phyloP scores from a whole-genome alignment of 2,113 vertebrate genomes.

The Actenoides hombroni region DNA sequence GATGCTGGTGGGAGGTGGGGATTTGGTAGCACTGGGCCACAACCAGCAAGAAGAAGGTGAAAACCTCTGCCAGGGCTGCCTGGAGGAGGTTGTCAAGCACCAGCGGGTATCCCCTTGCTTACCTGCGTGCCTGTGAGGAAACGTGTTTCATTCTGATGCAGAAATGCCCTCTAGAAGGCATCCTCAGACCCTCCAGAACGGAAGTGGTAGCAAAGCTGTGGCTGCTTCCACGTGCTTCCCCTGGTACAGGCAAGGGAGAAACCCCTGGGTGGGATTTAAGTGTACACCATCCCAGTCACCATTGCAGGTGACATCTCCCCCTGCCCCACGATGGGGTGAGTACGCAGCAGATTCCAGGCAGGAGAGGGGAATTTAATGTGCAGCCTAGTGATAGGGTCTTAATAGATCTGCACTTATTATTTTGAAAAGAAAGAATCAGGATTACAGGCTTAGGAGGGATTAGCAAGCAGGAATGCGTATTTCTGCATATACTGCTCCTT shows the following conservation, averaged over 20 bases:
- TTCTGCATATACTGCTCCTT: conserved; percentile 32
- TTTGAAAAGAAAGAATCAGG: conserved; percentile 39
- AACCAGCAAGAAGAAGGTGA: background rate
- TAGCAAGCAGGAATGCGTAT: background rate
- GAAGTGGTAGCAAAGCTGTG: background rate
- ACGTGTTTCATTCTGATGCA: background rate
- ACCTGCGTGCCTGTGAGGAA: background rate
- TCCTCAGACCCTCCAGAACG: background rate
- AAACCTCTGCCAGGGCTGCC: background rate
- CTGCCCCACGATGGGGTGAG: background rate
- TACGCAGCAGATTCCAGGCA: background rate
- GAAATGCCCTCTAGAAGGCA: background rate
- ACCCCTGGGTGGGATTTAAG: background rate
- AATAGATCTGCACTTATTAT: conserved; percentile 42
- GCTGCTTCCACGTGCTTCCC: background rate
- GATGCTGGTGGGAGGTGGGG: background rate
- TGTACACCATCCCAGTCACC: too few species aligned
- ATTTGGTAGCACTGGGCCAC: background rate
- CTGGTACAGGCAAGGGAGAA: background rate
- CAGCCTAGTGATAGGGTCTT: conserved; percentile 7
- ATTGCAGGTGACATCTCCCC: background rate
- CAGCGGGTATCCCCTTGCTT: background rate
- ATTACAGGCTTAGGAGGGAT: conserved; percentile 60
- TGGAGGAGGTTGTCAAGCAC: background rate
- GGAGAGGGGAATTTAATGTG: background rate